These are phyloP conservation scores for Venusia cambrica DNA, from an alignment of 2,888 invertebrate genomes.

Conservation along the genomic window DNA sequence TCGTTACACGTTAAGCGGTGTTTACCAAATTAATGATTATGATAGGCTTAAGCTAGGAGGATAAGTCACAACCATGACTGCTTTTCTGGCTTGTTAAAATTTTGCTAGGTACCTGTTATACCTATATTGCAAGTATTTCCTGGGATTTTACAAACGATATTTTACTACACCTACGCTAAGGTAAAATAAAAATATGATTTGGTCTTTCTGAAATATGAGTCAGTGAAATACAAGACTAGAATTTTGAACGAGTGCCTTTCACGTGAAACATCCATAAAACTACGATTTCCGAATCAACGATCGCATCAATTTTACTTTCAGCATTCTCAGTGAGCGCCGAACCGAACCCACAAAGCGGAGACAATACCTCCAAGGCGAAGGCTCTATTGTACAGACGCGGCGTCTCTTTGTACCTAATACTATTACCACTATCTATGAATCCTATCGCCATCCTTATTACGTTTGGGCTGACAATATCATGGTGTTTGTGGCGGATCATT, in stretches of 20 bases:
- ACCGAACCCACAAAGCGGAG: constrained; percentile 31
- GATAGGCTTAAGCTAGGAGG: constrained; percentile 17
- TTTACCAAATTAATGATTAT: constrained; percentile 29
- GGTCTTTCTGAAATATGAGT: too few species aligned
- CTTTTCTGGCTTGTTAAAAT: constrained; percentile 16
- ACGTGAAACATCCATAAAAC: constrained; percentile 5
- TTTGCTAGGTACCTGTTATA: constrained; percentile 1
- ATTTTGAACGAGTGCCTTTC: constrained; percentile 1
- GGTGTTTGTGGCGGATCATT: constrained; percentile 28
- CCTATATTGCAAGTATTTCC: too few species aligned
- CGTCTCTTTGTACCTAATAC: constrained; percentile 60
- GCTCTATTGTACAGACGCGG: constrained; percentile 41
- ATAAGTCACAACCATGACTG: constrained; percentile 9
- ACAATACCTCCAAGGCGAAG: constrained; percentile 44
- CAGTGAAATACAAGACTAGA: too few species aligned
- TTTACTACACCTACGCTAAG: too few species aligned
- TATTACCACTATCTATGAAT: constrained; percentile 55
- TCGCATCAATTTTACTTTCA: constrained; percentile 22
- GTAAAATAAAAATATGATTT: too few species aligned
- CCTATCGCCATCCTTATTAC: constrained; percentile 54
- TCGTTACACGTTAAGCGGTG: constrained; percentile 25
- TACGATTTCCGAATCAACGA: constrained; percentile 13
- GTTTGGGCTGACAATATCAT: constrained; percentile 38
- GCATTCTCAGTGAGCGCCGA: constrained; percentile 13
- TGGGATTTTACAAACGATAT: too few species aligned